Evolutionary conservation across 2,888 invertebrate genomes (phyloP), one percentile per base, ranked within the genome.

Genomic region (Cantharis rustica): DNA sequence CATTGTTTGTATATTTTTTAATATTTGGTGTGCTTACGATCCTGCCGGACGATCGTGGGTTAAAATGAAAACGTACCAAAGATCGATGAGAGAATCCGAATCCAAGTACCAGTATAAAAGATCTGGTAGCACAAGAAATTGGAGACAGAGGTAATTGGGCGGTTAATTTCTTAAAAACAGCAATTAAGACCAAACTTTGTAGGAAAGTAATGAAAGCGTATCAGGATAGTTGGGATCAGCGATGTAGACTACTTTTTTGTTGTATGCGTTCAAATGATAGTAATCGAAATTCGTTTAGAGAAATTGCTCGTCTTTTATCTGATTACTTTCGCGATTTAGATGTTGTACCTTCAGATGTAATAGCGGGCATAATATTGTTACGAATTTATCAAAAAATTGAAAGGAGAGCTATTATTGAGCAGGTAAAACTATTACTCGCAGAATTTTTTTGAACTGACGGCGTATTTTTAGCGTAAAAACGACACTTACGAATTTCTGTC

Each of bases 1-100:
- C 79, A 87, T 95, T 78, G 90, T 94, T 75, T 92, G 93, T 75
- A 92, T 95, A 72, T 85, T 95, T 79, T 91, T 95, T 81, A 95
- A 95, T 5, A 92, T 95, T 47, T 96, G 95, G 95, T 96, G 96
- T 88, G 94, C 94, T 2, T 96, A 94, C 88, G 96, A 96, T 88
- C 91, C 94, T 0, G 96, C 95, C n/a, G 96, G 96, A 15, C 90
- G 95, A 71, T 95, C 95, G 69, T 96, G 96, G 96, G 95, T 96
- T 23, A 95, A 96, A 89, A 95, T 96, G 95, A 95, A 95, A 87
- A 91, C 95, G 83, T 96, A 95, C 87, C 95, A 96, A 87, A 91
- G 95, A 79, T 95, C 95, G 80, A 92, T 95, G 92, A 91, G 93
- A 81, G 93, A 94, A 85, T 92, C 93, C 17, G 94, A 94, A 86